Evolutionary conservation across 2,888 invertebrate genomes (phyloP).

Genomic region (Phengaris arion): DNA sequence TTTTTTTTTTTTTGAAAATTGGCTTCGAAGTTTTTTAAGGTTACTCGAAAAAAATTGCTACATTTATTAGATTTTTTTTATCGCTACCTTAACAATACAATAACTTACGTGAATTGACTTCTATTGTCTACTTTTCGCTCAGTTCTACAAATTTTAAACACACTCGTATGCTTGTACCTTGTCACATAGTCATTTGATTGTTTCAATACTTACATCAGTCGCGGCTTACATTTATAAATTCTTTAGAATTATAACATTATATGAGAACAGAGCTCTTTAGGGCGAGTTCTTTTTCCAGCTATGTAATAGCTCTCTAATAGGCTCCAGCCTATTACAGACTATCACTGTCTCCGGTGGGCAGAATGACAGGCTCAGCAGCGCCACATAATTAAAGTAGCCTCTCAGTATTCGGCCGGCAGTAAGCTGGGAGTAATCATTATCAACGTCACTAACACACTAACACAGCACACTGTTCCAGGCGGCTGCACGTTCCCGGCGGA

Average conservation of each 20-base stretch:
- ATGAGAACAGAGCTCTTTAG: not conserved
- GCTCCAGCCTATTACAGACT: too few relatives aligned
- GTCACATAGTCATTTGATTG: conserved; percentile 1
- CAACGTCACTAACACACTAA: too few relatives aligned
- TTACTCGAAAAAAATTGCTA: too few relatives aligned
- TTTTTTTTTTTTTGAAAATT: too few relatives aligned
- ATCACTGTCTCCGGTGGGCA: too few relatives aligned
- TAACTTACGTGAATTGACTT: too few relatives aligned
- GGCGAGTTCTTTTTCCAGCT: not conserved
- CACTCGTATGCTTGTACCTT: conserved; percentile 11
- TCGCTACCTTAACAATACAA: too few relatives aligned
- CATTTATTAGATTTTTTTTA: too few relatives aligned
- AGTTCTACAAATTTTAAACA: not conserved
- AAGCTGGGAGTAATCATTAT: too few relatives aligned
- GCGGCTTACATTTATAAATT: conserved; percentile 19
- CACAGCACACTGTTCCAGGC: conserved; percentile 55
- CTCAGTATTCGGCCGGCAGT: not conserved
- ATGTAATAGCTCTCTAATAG: too few relatives aligned
- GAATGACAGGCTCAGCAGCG: too few relatives aligned
- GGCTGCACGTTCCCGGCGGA: conserved; percentile 84
- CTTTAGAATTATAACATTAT: conserved; percentile 23
- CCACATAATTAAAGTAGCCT: not conserved
- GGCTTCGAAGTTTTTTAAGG: not conserved
- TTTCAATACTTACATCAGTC: conserved; percentile 22
- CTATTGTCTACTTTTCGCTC: not conserved